These are phyloP conservation scores for Hirtodrosophila confusa DNA, from an alignment of 2,888 invertebrate genomes.

Conservation along the genomic window DNA sequence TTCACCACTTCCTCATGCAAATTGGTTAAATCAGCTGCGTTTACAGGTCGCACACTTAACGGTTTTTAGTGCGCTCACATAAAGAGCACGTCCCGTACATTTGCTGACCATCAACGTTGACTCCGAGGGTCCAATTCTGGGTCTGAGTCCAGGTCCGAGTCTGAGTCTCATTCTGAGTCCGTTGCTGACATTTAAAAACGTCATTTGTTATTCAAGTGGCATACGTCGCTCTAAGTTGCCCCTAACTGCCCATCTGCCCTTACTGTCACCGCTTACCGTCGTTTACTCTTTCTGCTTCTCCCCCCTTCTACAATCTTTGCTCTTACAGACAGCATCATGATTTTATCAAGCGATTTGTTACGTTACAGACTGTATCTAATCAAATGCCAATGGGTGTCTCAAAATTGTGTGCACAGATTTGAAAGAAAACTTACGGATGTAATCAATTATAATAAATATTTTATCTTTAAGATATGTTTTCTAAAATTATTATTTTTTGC, in stretches of 20 bases:
- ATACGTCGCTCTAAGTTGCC: conserved; percentile 80
- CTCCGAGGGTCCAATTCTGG: conserved; percentile 16
- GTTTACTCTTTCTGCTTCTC: conserved; percentile 47
- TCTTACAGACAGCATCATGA: rapidly evolving
- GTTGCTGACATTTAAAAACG: conserved; percentile 77
- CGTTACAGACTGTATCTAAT: neutral
- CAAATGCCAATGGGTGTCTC: no score
- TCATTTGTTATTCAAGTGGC: conserved; percentile 81
- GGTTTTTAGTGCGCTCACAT: conserved; percentile 54
- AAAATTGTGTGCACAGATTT: no score
- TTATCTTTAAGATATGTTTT: no score
- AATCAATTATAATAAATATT: no score
- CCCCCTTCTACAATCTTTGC: conserved; percentile 10
- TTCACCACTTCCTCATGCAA: conserved; percentile 28
- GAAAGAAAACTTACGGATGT: no score
- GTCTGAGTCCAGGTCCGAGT: conserved; percentile 8
- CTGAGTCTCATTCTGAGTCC: conserved; percentile 24
- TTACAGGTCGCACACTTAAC: conserved; percentile 73
- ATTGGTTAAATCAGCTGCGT: conserved; percentile 72
- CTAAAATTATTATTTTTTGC: no score
- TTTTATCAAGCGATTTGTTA: neutral
- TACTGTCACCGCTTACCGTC: conserved; percentile 46
- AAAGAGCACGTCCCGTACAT: conserved; percentile 69
- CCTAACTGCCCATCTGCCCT: conserved; percentile 65
- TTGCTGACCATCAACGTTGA: conserved; percentile 69